Evolutionary conservation across 1,140 invertebrate species (phyloP), one percentile per base, ranked within the genome.

Genomic region (Venustaconcha ellipsiformis): DNA sequence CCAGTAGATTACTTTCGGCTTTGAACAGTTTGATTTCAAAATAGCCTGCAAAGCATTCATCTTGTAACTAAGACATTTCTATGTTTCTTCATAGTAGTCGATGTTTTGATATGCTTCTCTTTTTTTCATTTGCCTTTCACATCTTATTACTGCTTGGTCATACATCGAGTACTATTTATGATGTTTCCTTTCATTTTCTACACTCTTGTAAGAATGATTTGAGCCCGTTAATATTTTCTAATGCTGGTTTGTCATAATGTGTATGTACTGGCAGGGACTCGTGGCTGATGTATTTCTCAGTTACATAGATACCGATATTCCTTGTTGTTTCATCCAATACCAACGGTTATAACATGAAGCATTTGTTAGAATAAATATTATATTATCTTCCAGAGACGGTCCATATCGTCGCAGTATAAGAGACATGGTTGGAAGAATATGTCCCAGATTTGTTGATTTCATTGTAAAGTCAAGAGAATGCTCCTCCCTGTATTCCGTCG

Each of bases 1-100:
- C 37, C n/a, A 73, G 30, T 26, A 57, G 30, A 30, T 8, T 12
- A 79, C 78, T 57, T 68, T 76, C 8, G 70, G 77, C 70, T 76
- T 76, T 20, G 69, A 72, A 57, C 78, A 71, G 57, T 79, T 74
- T 48, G 78, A 70, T 57, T 74, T 74, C 14, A 79, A 62, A 14
- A 79, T 64, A 17, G 74, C 66, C 65, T 79, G 78, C 26, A 69
- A 79, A 37, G 30, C 37, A 64, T 79, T 79, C 57, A 70, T 75
- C 37, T 75, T 64, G n/a, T 73, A 79, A 5, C 59, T 65, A 23
- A 72, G 58, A 17, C 57, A 30, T 75, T 23, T 4, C 76, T 64
- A 18, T 68, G 55, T 48, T 76, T 76, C 2, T 48, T 79, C 65
- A 56, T 69, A 23, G 56, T 48, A 23, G 26, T 76, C 70, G 26